Base-by-base conservation (phyloP, 2,888 invertebrate species). In the Myopa tessellatipennis region DNA sequence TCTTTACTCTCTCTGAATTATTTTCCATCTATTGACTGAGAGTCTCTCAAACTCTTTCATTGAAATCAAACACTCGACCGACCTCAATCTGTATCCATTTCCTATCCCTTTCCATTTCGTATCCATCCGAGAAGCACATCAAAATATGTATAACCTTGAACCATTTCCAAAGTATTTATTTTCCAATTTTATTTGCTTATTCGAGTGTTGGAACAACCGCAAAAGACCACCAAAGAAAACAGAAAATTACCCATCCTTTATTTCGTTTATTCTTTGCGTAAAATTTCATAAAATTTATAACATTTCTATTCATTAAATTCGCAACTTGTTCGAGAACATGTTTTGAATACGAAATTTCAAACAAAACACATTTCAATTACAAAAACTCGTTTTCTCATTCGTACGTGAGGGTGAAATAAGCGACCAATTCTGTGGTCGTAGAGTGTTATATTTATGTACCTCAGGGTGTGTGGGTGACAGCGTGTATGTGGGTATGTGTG, bases 311-410 rank as follows among this genome's bases (percentile, higher is more conserved):
- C 71, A 60, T 60, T 38, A 60, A 38, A 38, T 18, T 38, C 55
- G 50, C 58, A 36, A 74, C 36, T 50, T 65, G 74, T 63, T 65
- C 45, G 45, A 36, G 63, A 36, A n/a, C 74, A 52, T 36, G 63
- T 65, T 65, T 65, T 74, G 74, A 50, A 74, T 74, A 74, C 63
- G 52, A 65, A 74, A 74, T 74, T 74, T 26, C 63, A 34, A 45
- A 50, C 38, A 14, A 52, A 6, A 55, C 16, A 34, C 52, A 36
- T 70, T 70, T 70, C 70, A 70, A 55, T 60, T 72, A 60, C 58
- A 72, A 72, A n/a, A 72, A 26, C 34, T 26, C 16, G 50, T 10
- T 18, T 50, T 50, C 50, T 14, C 12, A 26, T 26, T 50, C 26
- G 68, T 26, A 69, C 52, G 69, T 26, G 45, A 50, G 45, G 34